Base-by-base conservation (phyloP, 2,888 invertebrate species). In the Apodemia duryi region DNA sequence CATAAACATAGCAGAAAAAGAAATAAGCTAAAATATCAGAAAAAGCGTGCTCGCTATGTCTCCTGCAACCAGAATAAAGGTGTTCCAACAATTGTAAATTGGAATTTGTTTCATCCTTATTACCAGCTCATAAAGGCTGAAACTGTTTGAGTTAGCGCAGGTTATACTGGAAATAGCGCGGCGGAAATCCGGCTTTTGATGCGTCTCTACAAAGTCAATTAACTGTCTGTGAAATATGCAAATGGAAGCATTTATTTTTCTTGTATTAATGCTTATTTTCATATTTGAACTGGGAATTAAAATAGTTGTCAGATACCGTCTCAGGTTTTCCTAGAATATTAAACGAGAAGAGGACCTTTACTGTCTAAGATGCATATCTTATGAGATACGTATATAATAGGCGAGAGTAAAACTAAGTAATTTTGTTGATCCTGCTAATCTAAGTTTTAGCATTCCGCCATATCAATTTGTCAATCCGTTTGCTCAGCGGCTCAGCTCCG, bases 201-300 rank as follows among this genome's bases (percentile, higher is more conserved):
- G 70, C 77, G 71, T 69, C 68, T 73, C 70, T 73, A 73, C 74
- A 76, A 82, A 81, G 79, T 79, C 83, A 83, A 84, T 83, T 81
- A 84, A 79, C 76, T 75, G 76, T 77, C 78, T 81, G 84, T 83
- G 81, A 84, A 85, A 85, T 82, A 82, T 84, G 83, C 79, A 84
- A 82, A 81, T 77, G 73, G 74, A 77, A 71, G 72, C 65, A 70
- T 63, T 67, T 69, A 70, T 73, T 72, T 71, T 70, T 71, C 67
- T 70, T 71, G 67, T 68, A 68, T 70, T 66, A 68, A 67, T 71
- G 68, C 67, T 68, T 71, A 67, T 68, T 68, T 68, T 69, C 69
- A 67, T 65, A 65, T 71, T 68, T 70, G 10, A 41, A 41, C 41
- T 41, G 35, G 1, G 41, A 41, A 41, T 41, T 41, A 10, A 9